A percentile compares a stretch with the other conserved stretches of the same genome.
Conservation (phyloP, 2,888 invertebrate species). For the Acronicta leporina region DNA sequence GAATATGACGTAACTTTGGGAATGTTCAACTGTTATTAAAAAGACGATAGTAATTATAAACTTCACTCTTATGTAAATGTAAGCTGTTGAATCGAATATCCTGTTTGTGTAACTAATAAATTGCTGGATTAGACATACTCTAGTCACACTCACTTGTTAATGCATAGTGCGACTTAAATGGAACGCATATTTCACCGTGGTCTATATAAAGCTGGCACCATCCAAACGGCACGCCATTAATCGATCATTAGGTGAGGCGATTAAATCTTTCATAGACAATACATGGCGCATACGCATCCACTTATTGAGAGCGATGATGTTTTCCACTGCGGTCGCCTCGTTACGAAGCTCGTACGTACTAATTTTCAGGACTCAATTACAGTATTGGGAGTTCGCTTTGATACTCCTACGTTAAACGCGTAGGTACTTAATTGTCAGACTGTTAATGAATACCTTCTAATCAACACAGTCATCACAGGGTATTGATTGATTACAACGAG, state of each 20-base stretch:
- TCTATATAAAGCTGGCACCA: conserved; percentile 59
- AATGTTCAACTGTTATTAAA: conserved; percentile 35
- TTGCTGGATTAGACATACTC: conserved; percentile 25
- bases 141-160: conserved; percentile 36
- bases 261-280: conserved; percentile 54
- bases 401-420: conserved; percentile 38
- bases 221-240: conserved; percentile 60
- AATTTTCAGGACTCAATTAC: conserved; percentile 42
- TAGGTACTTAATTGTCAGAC: conserved; percentile 21
- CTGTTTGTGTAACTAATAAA: conserved; percentile 35
- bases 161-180: conserved; percentile 49
- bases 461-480: conserved; percentile 44
- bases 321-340: conserved; percentile 23
- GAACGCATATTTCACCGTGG: conserved; percentile 55
- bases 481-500: conserved; percentile 10
- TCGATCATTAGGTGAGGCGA: conserved; percentile 58
- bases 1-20: conserved; percentile 29
- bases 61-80: conserved; percentile 47
- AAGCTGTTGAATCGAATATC: conserved; percentile 46
- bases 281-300: conserved; percentile 37
- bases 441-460: conserved; percentile 61
- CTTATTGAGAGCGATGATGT: conserved; percentile 29
- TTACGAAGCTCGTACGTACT: conserved; percentile 29
- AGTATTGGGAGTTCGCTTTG: conserved; percentile 43
- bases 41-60: conserved; percentile 48